phyloP scores from a whole-genome alignment of 2,797 vertebrate genomes.

The Dendrocincla tyrannina region DNA sequence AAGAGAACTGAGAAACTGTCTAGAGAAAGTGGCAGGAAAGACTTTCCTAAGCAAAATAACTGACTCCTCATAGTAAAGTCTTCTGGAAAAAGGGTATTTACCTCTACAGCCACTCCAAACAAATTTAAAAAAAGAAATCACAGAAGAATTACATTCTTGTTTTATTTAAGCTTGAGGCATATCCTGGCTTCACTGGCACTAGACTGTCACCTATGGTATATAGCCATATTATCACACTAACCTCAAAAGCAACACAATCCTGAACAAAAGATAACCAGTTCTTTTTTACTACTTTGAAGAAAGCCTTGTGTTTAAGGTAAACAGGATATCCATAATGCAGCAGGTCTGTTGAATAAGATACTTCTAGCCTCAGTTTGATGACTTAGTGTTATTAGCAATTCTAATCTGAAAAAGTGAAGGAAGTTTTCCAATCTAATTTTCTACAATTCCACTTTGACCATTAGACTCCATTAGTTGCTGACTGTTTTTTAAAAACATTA shows the following conservation, averaged over 20 bases:
- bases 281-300: neutral
- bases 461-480: neutral
- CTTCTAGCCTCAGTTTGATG: neutral
- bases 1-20: too few relatives aligned
- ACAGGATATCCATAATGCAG: neutral
- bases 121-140: neutral
- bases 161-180: constrained; percentile 15
- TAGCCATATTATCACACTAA: neutral
- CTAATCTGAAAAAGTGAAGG: neutral
- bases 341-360: neutral
- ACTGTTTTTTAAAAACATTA: neutral
- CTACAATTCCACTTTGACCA: neutral
- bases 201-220: neutral
- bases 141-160: neutral
- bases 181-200: neutral
- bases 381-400: neutral
- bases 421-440: neutral
- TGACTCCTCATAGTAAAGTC: too few relatives aligned
- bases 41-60: too few relatives aligned
- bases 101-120: neutral
- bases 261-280: neutral
- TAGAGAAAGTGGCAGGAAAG: too few relatives aligned
- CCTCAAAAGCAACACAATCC: neutral
- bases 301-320: neutral
- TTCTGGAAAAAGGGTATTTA: too few relatives aligned